A percentile compares a stretch with the other conserved stretches of the same genome.
Conservation (phyloP, 2,113 vertebrate genomes). For the Neolamprologus devosi region DNA sequence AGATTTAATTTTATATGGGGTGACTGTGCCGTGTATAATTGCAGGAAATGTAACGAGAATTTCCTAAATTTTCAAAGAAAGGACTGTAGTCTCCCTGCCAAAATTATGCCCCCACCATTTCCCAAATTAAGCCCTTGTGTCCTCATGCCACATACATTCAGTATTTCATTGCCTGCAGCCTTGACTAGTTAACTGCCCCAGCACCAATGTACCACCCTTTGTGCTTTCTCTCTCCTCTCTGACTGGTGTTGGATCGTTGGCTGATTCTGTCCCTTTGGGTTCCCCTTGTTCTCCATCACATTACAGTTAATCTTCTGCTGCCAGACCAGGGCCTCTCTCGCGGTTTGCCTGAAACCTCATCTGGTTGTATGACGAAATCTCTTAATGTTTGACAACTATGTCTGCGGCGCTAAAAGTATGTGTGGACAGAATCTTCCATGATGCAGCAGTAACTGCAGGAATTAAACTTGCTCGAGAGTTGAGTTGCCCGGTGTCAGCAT, state of each 20-base stretch:
- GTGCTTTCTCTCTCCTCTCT: neutral
- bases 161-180: neutral
- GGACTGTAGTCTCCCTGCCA: neutral
- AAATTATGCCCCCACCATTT: neutral
- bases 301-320: conserved; percentile 8
- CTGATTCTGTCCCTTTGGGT: neutral
- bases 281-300: conserved; percentile 8
- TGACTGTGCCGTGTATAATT: neutral
- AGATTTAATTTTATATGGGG: neutral
- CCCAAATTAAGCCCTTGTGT: neutral
- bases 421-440: conserved; percentile 20
- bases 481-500: neutral
- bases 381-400: conserved; percentile 29
- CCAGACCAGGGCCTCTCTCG: conserved; percentile 33
- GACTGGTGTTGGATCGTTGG: neutral
- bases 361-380: conserved; percentile 23
- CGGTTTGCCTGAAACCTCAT: conserved; percentile 19
- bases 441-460: neutral
- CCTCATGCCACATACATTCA: neutral
- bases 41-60: neutral
- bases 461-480: neutral
- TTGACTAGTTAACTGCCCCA: neutral
- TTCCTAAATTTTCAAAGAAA: neutral
- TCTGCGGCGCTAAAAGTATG: conserved; percentile 1
- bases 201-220: neutral